These are phyloP conservation scores for Tarsius wallacei DNA, from an alignment of 2,797 vertebrate genomes.

Conservation along the genomic window DNA sequence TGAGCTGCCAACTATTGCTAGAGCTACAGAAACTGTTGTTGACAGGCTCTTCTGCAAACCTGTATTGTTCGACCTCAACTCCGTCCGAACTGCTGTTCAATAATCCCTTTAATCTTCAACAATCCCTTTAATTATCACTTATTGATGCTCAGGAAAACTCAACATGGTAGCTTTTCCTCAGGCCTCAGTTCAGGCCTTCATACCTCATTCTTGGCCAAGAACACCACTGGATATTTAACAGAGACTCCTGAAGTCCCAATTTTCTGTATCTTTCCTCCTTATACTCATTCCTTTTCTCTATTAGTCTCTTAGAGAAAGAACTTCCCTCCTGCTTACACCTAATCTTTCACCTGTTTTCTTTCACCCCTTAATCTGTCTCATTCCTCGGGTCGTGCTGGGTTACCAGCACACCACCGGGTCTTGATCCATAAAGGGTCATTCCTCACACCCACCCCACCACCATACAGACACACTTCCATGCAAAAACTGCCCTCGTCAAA, in stretches of 20 bases:
- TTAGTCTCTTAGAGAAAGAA: not conserved
- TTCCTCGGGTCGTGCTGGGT: not conserved
- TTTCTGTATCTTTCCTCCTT: constrained; percentile 32
- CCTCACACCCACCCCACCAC: fast-evolving
- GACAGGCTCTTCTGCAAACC: constrained; percentile 71
- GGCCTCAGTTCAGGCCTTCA: not conserved
- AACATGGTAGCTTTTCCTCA: constrained; percentile 52
- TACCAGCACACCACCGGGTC: fast-evolving
- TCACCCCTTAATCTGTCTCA: not conserved
- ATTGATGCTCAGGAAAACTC: constrained; percentile 64
- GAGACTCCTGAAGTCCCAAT: not conserved
- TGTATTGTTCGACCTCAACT: constrained; percentile 56
- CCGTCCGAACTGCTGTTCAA: constrained; percentile 53
- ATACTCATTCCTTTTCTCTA: not conserved
- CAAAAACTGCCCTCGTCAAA: not conserved
- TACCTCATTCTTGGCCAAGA: constrained; percentile 57
- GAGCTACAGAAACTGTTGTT: constrained; percentile 14
- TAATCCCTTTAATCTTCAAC: constrained; percentile 20
- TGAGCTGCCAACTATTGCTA: constrained; percentile 32
- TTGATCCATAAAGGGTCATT: not conserved
- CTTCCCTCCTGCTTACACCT: not conserved
- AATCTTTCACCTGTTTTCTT: not conserved
- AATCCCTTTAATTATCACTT: constrained; percentile 71
- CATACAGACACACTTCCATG: not conserved
- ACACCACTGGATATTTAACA: constrained; percentile 9